Evolutionary conservation across 2,888 invertebrate genomes (phyloP), one percentile per base, ranked within the genome.

Genomic region (Lochmaea capreae): DNA sequence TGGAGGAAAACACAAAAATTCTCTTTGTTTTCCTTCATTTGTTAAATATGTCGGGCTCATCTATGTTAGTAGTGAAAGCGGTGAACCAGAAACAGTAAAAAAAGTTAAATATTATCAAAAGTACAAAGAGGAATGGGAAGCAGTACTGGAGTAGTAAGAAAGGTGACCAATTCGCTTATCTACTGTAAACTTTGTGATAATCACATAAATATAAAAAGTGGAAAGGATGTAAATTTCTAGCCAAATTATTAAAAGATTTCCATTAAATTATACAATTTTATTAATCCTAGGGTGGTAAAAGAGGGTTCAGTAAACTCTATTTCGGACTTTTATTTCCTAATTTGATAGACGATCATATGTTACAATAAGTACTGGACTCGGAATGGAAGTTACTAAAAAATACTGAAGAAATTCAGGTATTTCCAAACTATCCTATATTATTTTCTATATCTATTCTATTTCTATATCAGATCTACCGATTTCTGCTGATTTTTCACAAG

Each of bases 201-300:
- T n/a, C n/a, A n/a, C n/a, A n/a, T n/a, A n/a, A n/a, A n/a, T n/a
- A n/a, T n/a, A n/a, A n/a, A n/a, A n/a, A n/a, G n/a, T n/a, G n/a
- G n/a, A n/a, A n/a, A n/a, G n/a, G 59, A 11, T 63, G 43, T 67
- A 59, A 59, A 59, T 43, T 67, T 59, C 46, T 59, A 58, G 22
- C 49, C 67, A 67, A 67, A 59, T 67, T 18, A 43, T 59, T 59
- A 39, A 43, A 67, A 67, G 58, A 67, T 67, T 67, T 59, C 26
- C 59, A 54, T 58, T 67, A 49, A 52, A 39, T 57, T 22, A 46
- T 67, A 46, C 12, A 43, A 67, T 22, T 67, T 67, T 67, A 49
- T 67, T 22, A 26, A 61, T 43, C 26, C 67, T 16, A 46, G 43
- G 11, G 18, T 43, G 26, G 59, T 67, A 43, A 58, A 59, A 67